Conservation (phyloP, 2,797 vertebrate species). For the Orientallactaga sibirica region DNA sequence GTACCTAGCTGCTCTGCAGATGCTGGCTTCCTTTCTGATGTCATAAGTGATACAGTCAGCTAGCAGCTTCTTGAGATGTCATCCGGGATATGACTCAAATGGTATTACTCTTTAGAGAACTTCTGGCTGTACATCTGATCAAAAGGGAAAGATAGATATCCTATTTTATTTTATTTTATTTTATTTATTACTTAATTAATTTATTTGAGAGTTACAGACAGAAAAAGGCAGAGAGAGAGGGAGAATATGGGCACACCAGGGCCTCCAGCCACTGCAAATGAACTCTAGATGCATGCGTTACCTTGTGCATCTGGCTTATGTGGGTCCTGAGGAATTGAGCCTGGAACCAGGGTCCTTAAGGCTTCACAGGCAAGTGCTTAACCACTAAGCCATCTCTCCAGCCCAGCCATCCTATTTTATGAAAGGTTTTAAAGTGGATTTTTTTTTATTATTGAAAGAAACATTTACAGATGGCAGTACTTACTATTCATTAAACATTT, state of each 20-base stretch:
- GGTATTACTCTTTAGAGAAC: neutral
- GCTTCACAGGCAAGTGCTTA: too few species aligned
- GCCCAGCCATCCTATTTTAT: neutral
- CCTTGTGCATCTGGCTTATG: too few species aligned
- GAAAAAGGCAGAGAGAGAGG: too few species aligned
- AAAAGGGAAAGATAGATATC: neutral
- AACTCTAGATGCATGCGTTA: too few species aligned
- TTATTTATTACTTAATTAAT: too few species aligned
- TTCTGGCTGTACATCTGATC: constrained; percentile 1
- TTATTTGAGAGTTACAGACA: too few species aligned
- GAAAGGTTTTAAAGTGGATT: constrained; percentile 21
- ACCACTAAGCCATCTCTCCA: too few species aligned
- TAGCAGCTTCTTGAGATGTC: constrained; percentile 17
- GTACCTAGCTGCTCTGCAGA: neutral
- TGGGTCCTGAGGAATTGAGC: too few species aligned
- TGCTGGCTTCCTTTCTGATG: constrained; percentile 8
- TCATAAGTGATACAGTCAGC: neutral
- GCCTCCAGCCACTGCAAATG: too few species aligned
- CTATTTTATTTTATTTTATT: neutral
- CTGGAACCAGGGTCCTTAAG: too few species aligned
- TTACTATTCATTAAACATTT: constrained; percentile 35
- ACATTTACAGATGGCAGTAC: neutral
- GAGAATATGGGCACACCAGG: too few species aligned
- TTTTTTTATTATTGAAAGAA: constrained; percentile 52
- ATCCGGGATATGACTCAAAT: neutral